A percentile compares a stretch with the other conserved stretches of the same genome.
Evolutionary conservation across 2,113 vertebrate genomes (phyloP).

Genomic region (Apus apus): DNA sequence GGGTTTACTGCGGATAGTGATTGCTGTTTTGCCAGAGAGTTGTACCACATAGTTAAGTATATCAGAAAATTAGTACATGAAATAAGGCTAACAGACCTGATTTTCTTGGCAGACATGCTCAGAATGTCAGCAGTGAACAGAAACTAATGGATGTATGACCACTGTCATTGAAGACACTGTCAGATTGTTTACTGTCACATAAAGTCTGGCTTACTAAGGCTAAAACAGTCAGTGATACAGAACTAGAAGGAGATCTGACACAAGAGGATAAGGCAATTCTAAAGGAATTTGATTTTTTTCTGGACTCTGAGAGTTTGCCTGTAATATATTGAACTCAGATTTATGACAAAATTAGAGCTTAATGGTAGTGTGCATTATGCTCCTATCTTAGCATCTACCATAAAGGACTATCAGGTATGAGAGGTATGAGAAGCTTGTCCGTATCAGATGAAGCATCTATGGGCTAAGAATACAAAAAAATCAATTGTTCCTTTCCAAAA

Average conservation of each 20-base stretch:
- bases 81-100: not conserved
- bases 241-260: not conserved
- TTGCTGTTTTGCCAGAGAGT: slow-evolving; percentile 14
- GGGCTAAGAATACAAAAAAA: not conserved
- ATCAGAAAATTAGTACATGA: not conserved
- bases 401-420: not conserved
- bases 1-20: not conserved
- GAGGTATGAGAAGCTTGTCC: not conserved
- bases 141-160: not conserved
- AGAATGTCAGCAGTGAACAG: not conserved
- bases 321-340: not conserved
- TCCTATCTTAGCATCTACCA: not conserved
- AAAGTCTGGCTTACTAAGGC: not conserved
- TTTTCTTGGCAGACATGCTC: not conserved
- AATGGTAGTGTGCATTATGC: not conserved
- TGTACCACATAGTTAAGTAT: not conserved
- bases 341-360: not conserved
- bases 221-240: not conserved
- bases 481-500: not conserved
- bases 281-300: not conserved
- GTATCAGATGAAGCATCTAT: not conserved
- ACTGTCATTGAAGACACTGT: not conserved
- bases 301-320: not conserved
- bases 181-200: not conserved
- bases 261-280: not conserved